These are phyloP conservation scores for Psittacula echo DNA, from an alignment of 2,797 vertebrate species.

Conservation along the genomic window DNA sequence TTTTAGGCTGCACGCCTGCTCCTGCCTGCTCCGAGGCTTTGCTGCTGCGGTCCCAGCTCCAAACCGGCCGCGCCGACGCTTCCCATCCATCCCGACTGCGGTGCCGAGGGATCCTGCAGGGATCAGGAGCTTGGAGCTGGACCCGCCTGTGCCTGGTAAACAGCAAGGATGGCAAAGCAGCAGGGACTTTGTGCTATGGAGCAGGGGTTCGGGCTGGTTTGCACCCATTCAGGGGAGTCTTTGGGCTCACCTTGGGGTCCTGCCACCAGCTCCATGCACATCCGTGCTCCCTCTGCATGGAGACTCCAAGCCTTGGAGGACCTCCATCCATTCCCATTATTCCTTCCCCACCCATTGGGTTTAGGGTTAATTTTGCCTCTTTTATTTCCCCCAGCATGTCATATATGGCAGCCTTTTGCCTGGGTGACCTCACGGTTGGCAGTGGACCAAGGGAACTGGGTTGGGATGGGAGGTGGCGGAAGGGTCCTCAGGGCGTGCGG, in stretches of 20 bases:
- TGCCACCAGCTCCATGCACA: fast-evolving
- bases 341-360: fast-evolving
- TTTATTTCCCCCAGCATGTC: not conserved
- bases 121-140: fast-evolving
- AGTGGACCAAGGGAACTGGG: not conserved
- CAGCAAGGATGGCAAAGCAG: fast-evolving
- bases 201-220: fast-evolving
- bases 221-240: not conserved
- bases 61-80: not conserved
- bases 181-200: fast-evolving
- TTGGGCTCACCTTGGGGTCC: not conserved
- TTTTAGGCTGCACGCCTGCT: conserved; percentile 57
- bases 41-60: not conserved
- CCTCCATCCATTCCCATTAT: not conserved
- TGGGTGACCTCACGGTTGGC: conserved; percentile 65
- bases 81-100: not conserved
- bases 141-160: fast-evolving
- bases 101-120: not conserved
- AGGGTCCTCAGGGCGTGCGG: fast-evolving
- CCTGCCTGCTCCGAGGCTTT: not conserved
- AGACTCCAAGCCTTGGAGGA: not conserved
- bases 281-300: fast-evolving
- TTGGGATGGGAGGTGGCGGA: not conserved
- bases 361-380: not conserved
- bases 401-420: conserved; percentile 66